A percentile compares a stretch with the other conserved stretches of the same genome.
phyloP scores from a whole-genome alignment of 2,797 vertebrate genomes.

The Crenuchus spilurus region DNA sequence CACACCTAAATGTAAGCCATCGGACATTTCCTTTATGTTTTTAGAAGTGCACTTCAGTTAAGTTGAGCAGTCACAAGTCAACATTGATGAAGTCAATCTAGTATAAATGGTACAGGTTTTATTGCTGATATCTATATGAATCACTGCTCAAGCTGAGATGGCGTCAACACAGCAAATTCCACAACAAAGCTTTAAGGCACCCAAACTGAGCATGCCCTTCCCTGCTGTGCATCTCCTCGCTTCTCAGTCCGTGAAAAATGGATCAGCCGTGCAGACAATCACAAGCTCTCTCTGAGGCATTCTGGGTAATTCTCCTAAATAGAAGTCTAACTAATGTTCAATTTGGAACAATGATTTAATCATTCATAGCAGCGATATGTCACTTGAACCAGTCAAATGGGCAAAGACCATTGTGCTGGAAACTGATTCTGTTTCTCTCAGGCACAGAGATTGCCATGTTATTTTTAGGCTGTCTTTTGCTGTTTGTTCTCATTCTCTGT shows the following conservation, averaged over 20 bases:
- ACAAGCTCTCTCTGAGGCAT: slow-evolving; percentile 41
- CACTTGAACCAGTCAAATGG: slow-evolving; percentile 8
- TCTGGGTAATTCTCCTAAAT: slow-evolving; percentile 22
- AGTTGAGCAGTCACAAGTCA: not conserved
- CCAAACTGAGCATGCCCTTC: slow-evolving; percentile 35
- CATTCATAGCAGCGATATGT: not conserved
- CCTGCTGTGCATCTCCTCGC: slow-evolving; percentile 22
- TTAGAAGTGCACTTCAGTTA: slow-evolving; percentile 31
- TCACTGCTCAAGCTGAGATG: slow-evolving; percentile 5
- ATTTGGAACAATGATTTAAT: not conserved
- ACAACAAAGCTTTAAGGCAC: slow-evolving; percentile 40
- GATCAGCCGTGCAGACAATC: slow-evolving; percentile 69
- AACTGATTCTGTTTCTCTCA: slow-evolving; percentile 4
- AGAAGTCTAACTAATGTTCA: slow-evolving; percentile 10
- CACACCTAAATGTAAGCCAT: not conserved
- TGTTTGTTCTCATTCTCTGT: slow-evolving; percentile 14
- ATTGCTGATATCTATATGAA: not conserved
- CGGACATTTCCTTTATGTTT: not conserved
- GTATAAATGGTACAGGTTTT: not conserved
- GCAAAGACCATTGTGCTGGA: slow-evolving; percentile 11
- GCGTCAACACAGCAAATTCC: not conserved
- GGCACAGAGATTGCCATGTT: slow-evolving; percentile 7
- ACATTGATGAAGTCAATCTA: not conserved
- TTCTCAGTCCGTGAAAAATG: slow-evolving; percentile 37
- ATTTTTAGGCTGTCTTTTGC: slow-evolving; percentile 12